These are phyloP conservation scores for Synanthedon myopaeformis DNA, from an alignment of 2,888 invertebrate species.

Conservation along the genomic window DNA sequence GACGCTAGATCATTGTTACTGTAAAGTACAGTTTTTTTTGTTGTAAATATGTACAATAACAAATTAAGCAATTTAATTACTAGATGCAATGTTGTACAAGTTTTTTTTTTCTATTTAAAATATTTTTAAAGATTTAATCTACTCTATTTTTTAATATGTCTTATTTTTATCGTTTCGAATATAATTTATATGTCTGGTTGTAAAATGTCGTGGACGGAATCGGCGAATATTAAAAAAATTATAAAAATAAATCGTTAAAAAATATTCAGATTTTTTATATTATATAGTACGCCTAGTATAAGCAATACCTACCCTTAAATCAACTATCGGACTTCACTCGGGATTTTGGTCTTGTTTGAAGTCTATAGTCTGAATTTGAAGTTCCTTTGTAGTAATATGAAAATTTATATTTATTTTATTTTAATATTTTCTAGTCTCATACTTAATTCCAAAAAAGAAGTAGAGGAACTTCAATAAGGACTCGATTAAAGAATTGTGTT, in stretches of 20 bases:
- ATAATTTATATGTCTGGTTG: constrained; percentile 68
- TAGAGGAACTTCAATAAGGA: constrained; percentile 31
- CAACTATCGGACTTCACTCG: constrained; percentile 41
- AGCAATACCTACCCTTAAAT: constrained; percentile 33
- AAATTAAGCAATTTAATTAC: constrained; percentile 60
- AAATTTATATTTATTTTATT: no score
- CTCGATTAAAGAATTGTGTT: constrained; percentile 28
- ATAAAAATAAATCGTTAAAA: constrained; percentile 66
- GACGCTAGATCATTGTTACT: constrained; percentile 69
- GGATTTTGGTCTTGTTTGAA: constrained; percentile 38
- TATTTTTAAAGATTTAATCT: constrained; percentile 67
- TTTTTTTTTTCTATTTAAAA: constrained; percentile 57
- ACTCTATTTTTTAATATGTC: constrained; percentile 64
- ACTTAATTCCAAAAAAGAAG: no score
- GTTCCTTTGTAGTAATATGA: constrained; percentile 18
- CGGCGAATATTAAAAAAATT: constrained; percentile 64
- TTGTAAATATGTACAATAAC: constrained; percentile 69
- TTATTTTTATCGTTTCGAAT: constrained; percentile 65
- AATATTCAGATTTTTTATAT: constrained; percentile 55
- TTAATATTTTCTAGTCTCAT: no score
- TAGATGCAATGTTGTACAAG: constrained; percentile 70
- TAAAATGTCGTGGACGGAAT: constrained; percentile 63
- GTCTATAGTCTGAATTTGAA: constrained; percentile 41
- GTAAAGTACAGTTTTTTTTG: constrained; percentile 50
- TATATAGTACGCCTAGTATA: constrained; percentile 23